Evolutionary conservation across 2,113 vertebrate species (phyloP).

Genomic region (Ahaetulla prasina): DNA sequence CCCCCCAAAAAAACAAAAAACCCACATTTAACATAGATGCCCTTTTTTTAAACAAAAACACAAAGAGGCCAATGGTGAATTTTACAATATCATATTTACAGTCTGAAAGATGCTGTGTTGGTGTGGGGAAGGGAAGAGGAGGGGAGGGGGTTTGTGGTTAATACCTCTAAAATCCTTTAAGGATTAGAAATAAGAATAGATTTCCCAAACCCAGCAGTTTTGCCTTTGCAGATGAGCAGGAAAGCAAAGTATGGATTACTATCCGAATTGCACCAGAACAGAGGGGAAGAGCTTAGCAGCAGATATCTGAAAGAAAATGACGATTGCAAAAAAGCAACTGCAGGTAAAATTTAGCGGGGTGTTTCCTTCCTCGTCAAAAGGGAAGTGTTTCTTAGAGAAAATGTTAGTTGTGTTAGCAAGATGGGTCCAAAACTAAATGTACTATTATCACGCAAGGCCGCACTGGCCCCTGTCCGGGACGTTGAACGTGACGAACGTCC

Average conservation of each 20-base stretch:
- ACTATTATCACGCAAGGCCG: not conserved
- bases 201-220: not conserved
- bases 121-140: no score
- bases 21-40: not conserved
- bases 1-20: no score
- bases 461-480: not conserved
- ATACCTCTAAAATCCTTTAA: slow-evolving; percentile 26
- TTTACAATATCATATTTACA: not conserved
- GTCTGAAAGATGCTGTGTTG: not conserved
- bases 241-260: not conserved
- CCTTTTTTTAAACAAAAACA: not conserved
- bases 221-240: not conserved
- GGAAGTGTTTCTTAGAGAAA: not conserved
- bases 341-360: not conserved
- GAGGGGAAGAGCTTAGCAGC: not conserved
- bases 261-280: not conserved
- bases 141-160: not conserved
- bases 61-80: not conserved
- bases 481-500: not conserved
- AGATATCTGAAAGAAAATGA: not conserved
- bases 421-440: not conserved
- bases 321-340: not conserved
- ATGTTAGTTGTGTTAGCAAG: not conserved
- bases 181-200: slow-evolving; percentile 10
- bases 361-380: not conserved